Conservation (phyloP, 1,140 invertebrate genomes). For the Zophobas morio region DNA sequence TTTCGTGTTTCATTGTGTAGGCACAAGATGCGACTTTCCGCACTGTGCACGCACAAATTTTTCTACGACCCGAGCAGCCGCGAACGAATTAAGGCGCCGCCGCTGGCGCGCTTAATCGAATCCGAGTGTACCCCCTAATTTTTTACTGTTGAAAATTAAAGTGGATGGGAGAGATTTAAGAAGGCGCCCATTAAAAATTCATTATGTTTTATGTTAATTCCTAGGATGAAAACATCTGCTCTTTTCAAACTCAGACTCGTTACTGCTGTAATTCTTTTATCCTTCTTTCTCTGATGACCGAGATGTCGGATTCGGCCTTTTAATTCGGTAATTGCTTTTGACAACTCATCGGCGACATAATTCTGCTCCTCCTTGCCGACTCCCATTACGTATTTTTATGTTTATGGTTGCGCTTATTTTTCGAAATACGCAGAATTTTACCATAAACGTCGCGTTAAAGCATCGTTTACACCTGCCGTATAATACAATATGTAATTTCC, state of each 20-base stretch:
- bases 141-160: constrained; percentile 4
- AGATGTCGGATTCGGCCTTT: background rate
- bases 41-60: background rate
- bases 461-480: too few relatives aligned
- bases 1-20: background rate
- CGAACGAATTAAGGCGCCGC: background rate
- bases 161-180: constrained; percentile 12
- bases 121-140: constrained; percentile 6
- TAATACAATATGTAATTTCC: too few relatives aligned
- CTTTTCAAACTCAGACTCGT: background rate
- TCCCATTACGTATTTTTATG: too few relatives aligned
- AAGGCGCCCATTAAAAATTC: constrained; percentile 45
- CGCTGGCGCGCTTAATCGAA: constrained; percentile 2
- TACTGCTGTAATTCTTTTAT: background rate
- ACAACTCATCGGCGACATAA: too few relatives aligned
- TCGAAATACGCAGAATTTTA: too few relatives aligned
- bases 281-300: background rate
- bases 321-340: constrained; percentile 1
- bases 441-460: too few relatives aligned
- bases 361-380: too few relatives aligned
- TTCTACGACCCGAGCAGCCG: background rate
- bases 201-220: constrained; percentile 46
- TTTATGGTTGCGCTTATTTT: too few relatives aligned
- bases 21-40: background rate
- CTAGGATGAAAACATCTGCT: constrained; percentile 14